Evolutionary conservation across 2,797 vertebrate species (phyloP).

Genomic region (Poeciliopsis presidionis): DNA sequence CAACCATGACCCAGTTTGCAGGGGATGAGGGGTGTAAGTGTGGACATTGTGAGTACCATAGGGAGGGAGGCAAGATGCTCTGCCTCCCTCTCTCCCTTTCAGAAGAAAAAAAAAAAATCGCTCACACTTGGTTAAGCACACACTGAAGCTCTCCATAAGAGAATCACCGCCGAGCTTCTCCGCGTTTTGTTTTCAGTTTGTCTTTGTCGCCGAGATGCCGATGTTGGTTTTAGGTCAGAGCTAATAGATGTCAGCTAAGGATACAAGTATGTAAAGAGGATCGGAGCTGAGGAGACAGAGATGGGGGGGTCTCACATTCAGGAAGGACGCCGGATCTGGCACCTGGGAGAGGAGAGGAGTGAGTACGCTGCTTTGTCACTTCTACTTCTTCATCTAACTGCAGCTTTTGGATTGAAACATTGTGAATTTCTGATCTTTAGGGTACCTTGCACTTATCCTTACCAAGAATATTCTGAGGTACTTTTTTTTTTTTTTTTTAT

Average conservation of each 20-base stretch:
- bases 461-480: neutral
- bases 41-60: slow-evolving; percentile 73
- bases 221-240: slow-evolving; percentile 50
- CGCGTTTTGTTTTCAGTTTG: slow-evolving; percentile 38
- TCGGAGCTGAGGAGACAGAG: slow-evolving; percentile 35
- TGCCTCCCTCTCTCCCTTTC: slow-evolving; percentile 69
- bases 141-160: slow-evolving; percentile 55
- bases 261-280: slow-evolving; percentile 55
- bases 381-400: slow-evolving; percentile 1
- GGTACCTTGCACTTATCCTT: neutral
- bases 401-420: neutral
- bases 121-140: slow-evolving; percentile 73
- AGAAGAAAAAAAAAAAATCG: slow-evolving; percentile 34
- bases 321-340: slow-evolving; percentile 65
- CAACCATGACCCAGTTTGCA: slow-evolving; percentile 80
- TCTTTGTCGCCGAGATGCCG: slow-evolving; percentile 37
- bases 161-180: slow-evolving; percentile 20
- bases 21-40: slow-evolving; percentile 75
- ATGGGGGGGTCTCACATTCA: slow-evolving; percentile 59
- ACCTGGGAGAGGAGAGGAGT: slow-evolving; percentile 65
- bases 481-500: neutral
- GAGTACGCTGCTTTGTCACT: slow-evolving; percentile 68
- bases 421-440: neutral
- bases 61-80: slow-evolving; percentile 71
- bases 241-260: slow-evolving; percentile 51